Base-by-base conservation (phyloP, 2,113 vertebrate species). In the Labeo rohita region DNA sequence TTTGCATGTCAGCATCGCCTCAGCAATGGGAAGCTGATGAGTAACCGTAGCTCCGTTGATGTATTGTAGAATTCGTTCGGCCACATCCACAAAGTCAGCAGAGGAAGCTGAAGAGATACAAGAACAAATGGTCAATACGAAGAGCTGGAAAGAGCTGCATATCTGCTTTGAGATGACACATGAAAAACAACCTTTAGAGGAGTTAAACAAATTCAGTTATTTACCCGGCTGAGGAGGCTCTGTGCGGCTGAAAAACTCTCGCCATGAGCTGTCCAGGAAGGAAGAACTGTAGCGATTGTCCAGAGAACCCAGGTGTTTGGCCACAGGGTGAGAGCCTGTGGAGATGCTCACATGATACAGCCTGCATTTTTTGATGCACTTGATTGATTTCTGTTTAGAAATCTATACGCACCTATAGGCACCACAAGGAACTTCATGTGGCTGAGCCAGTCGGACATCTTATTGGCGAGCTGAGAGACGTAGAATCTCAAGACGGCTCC, bases 381-480 rank as follows among this genome's bases (percentile, higher is more conserved):
- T 12, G 11, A 0, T 28, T 28, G 28, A 28, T 28, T 28, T 28
- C 28, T 28, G 16, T 39, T 59, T 54, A 77, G 15, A 28, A 28
- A 47, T 54, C 12, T 16, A 61, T 13, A 43, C 93, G 91, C 88
- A 98, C 97, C 97, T 3, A 97, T 91, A 9, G 97, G 97, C 11
- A 98, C 91, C 81, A 98, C 95, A 89, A 98, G 94, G 90, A 98
- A 96, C 80, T 95, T 95, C 93, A 98, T 95, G 91, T 97, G 96
- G 88, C 92, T 93, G 28, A 98, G 95, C 97, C 97, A 98, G 77
- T 98, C 97, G 0, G 96, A 96, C 1, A 96, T 97, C 92, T 96
- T 97, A 92, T 93, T 96, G 90, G 97, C 97, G 72, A 98, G 92
- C 49, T 97, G 96, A 54, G 95, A 96, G 89, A 97, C 97, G 0